A percentile compares a stretch with the other conserved stretches of the same genome.
Conservation (phyloP, 2,113 vertebrate species). For the Blennius ocellaris region DNA sequence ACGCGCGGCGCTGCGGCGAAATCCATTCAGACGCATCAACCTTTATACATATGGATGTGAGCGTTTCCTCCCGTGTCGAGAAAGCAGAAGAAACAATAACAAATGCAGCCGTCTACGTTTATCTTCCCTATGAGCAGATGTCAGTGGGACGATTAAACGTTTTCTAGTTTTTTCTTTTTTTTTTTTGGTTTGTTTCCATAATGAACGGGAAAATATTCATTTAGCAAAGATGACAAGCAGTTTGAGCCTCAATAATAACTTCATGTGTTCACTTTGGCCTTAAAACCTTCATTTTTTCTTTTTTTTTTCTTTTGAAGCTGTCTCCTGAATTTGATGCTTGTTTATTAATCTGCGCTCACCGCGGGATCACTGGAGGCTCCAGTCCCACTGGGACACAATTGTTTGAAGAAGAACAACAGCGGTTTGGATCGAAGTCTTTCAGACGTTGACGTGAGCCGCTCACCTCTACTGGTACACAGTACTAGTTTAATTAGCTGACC, state of each 20-base stretch:
- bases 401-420: slow-evolving; percentile 1
- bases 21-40: slow-evolving; percentile 42
- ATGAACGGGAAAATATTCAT: slow-evolving; percentile 52
- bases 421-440: not conserved
- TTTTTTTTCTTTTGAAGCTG: not conserved
- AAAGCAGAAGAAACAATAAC: slow-evolving; percentile 55
- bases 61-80: slow-evolving; percentile 43
- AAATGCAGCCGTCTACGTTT: slow-evolving; percentile 45
- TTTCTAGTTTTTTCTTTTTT: slow-evolving; percentile 8
- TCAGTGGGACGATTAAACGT: slow-evolving; percentile 42
- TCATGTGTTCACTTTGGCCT: not conserved
- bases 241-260: slow-evolving; percentile 42
- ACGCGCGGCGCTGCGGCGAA: slow-evolving; percentile 29
- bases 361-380: not conserved
- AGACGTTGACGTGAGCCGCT: too few species aligned
- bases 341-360: slow-evolving; percentile 10
- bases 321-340: slow-evolving; percentile 13
- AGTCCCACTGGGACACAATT: not conserved
- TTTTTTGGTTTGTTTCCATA: slow-evolving; percentile 16
- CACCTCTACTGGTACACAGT: too few species aligned
- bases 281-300: slow-evolving; percentile 18
- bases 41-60: slow-evolving; percentile 46
- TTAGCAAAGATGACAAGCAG: slow-evolving; percentile 50
- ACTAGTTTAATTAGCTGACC: too few species aligned
- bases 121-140: slow-evolving; percentile 43